Evolutionary conservation across 2,113 vertebrate species (phyloP), one percentile per base, ranked within the genome.

Genomic region (Bothrops jararaca): DNA sequence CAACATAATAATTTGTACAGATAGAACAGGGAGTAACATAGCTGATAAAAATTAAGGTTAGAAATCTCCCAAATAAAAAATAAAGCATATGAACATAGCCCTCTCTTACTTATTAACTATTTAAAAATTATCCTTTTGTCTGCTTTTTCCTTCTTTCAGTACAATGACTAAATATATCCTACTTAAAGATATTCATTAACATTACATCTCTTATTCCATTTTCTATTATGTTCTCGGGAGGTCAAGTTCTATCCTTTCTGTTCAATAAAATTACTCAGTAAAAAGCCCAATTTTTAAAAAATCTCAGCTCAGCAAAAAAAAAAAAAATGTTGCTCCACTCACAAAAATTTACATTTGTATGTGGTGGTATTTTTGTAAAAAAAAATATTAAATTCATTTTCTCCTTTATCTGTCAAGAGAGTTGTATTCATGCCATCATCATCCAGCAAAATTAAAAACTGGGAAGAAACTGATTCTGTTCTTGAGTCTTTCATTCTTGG

Each of bases 101-200:
- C 7, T 7, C 10, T 86, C 24, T 74, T 6, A 10, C 7, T 39
- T 48, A 42, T 48, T 54, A 10, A 56, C 50, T 58, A 34, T 39
- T 50, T 29, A 52, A 88, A 92, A 92, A 90, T 34, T 0, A 24
- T 52, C 29, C n/a, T 18, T 9, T 50, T 90, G 18, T 18, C 0
- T 0, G 0, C 20, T 56, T 92, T 86, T 85, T 7, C 53, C 58
- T 54, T 29, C 53, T 91, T 69, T 29, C 53, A 53, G 12, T 8
- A 58, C 5, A 52, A 92, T 93, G 29, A 26, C 94, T 92, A 92
- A 93, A 56, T 88, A 91, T 8, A 11, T 50, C 50, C 48, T 93
- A 42, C 89, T 95, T 95, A 95, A 95, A 93, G 91, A 91, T 80
- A 93, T 18, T 69, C 90, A 26, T 95, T 92, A 87, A 52, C 39